Conservation (phyloP, 2,888 invertebrate genomes). For the Nemapogon koenigi region DNA sequence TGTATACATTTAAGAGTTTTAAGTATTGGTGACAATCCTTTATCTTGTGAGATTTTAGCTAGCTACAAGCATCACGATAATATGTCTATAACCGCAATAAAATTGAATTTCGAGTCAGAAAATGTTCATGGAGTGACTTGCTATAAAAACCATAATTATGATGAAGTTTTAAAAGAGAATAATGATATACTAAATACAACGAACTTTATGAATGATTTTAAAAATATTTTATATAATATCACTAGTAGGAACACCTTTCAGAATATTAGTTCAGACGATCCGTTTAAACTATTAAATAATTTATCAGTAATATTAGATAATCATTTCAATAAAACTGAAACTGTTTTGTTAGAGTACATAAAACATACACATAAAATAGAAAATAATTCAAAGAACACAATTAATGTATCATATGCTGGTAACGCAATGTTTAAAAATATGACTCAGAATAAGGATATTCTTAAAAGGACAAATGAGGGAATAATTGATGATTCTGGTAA, state of each 20-base stretch:
- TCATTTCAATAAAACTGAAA: not conserved
- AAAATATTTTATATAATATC: constrained; percentile 2
- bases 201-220: constrained; percentile 3
- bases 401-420: not conserved
- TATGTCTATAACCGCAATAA: constrained; percentile 27
- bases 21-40: constrained; percentile 41
- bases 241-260: not conserved
- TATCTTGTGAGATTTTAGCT: constrained; percentile 31
- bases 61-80: constrained; percentile 21
- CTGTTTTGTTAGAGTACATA: not conserved
- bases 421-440: not conserved
- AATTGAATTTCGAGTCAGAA: constrained; percentile 21
- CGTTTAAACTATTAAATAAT: not conserved
- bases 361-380: not conserved
- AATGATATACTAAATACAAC: not conserved
- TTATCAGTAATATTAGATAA: not conserved
- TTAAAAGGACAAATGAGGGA: not conserved
- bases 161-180: not conserved
- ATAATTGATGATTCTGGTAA: too few relatives aligned
- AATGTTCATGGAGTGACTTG: constrained; percentile 28
- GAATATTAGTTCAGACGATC: not conserved
- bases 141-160: constrained; percentile 12
- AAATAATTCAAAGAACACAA: not conserved
- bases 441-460: not conserved
- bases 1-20: constrained; percentile 25